Evolutionary conservation across 1,140 invertebrate genomes (phyloP).

Genomic region (Sesamia nonagrioides): DNA sequence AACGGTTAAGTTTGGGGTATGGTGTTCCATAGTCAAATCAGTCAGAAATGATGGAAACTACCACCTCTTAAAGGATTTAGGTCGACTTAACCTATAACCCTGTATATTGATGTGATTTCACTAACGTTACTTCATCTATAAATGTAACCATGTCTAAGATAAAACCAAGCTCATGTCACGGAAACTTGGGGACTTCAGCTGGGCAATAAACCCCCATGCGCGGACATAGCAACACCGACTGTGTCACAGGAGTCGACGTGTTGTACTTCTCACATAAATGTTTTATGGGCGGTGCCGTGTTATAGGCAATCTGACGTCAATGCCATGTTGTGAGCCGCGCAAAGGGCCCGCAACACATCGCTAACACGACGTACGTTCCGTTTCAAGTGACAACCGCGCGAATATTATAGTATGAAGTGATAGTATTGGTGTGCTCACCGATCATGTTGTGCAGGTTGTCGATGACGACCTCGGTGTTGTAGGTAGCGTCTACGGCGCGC

Average conservation of each 20-base stretch:
- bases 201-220: slow-evolving; percentile 16
- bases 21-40: too few species aligned
- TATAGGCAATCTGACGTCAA: neutral
- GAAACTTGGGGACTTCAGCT: slow-evolving; percentile 18
- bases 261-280: slow-evolving; percentile 30
- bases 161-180: slow-evolving; percentile 15
- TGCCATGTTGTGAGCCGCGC: neutral
- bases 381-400: too few species aligned
- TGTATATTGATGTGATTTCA: neutral
- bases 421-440: slow-evolving; percentile 70
- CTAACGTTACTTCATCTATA: neutral
- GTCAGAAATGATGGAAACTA: too few species aligned
- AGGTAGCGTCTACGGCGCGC: slow-evolving; percentile 79
- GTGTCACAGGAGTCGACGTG: neutral
- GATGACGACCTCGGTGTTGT: slow-evolving; percentile 78
- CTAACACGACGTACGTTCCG: neutral
- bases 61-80: too few species aligned
- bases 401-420: too few species aligned
- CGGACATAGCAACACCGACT: slow-evolving; percentile 6
- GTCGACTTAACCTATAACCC: too few species aligned
- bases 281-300: slow-evolving; percentile 13
- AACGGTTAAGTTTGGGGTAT: too few species aligned
- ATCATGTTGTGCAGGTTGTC: slow-evolving; percentile 83
- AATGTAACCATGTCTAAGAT: neutral
- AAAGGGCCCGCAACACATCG: neutral